Evolutionary conservation across 2,113 vertebrate species (phyloP), one percentile per base, ranked within the genome.

Genomic region (Rhynchopsitta pachyrhyncha): DNA sequence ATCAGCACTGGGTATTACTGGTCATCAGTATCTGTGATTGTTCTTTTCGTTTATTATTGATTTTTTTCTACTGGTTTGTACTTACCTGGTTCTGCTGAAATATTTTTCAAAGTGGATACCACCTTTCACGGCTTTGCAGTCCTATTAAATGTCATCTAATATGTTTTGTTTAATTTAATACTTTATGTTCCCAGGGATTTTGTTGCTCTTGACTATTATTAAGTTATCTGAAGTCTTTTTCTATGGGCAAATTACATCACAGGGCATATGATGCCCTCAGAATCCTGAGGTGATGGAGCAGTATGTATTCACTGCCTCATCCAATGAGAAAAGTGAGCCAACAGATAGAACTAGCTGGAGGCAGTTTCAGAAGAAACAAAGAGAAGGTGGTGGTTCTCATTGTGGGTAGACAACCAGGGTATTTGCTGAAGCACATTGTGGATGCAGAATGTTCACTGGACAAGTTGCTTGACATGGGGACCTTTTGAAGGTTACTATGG

Each of bases 391-490:
- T 74, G 17, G 8, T 52, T 95, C 53, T 93, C 29, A 6, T 42
- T 0, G 0, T 5, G 42, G 5, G 13, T 10, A 13, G 47, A 11
- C 69, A 44, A 46, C 12, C 33, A 47, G 29, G 29, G 4, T 29
- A 17, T 42, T 50, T 84, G 35, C 39, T 82, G 83, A 71, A 66
- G 55, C 55, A 10, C 10, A 1, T 31, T 33, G 29, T 47, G 37
- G 35, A 15, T 62, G n/a, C 55, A 75, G 55, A n/a, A 67, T 37
- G 13, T 33, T 75, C 28, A 20, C 67, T 57, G 37, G 24, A 28
- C 35, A 62, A 60, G 23, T 47, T 82, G 13, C 41, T 70, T 67
- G 60, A 62, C 42, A 6, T 8, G 37, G 46, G 66, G 22, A 57
- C n/a, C 33, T 70, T 57, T 57, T 41, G 42, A 79, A 76, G 19